Evolutionary conservation across 1,140 invertebrate genomes (phyloP), one percentile per base, ranked within the genome.

Genomic region (Drosophila varians): DNA sequence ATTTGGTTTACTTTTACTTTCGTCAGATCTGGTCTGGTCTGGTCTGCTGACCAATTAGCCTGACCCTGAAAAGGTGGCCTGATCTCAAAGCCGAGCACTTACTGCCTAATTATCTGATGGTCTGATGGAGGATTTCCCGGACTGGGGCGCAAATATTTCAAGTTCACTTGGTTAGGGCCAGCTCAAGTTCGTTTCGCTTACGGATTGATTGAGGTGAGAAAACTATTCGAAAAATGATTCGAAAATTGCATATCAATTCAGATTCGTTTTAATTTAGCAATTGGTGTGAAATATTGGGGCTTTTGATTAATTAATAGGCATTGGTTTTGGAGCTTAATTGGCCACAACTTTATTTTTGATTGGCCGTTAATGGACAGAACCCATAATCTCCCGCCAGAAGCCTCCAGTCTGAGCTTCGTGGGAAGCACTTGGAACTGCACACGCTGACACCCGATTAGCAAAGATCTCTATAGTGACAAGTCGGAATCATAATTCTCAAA

Each of bases 1-100:
- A 57, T 58, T 64, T 53, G 46, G 38, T 76, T 78, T 64, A 60
- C 79, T 84, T 84, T 84, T 86, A 84, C 79, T 84, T 84, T 84
- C 71, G 54, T 52, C 64, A 31, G 46, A 54, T 46, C 49, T 38
- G 38, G 26, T 48, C 14, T 19, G 34, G 28, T 34, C 26, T 31
- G 21, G 21, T 21, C 2, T 14, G 25, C 25, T 46, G 25, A 54
- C 47, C 49, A 62, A 43, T 51, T 34, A 34, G 14, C n/a, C 14
- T 34, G 53, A 64, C 38, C 47, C 49, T 66, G 60, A 58, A 48
- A 45, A 11, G 4, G 12, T 38, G 42, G 36, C 36, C 36, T 11
- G 19, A 19, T 65, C 36, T 19, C 49, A 51, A 70, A 69, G 12
- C 26, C 26, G 12, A 72, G 25, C 46, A 64, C 21, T 68, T 54